Base-by-base conservation (phyloP, 1,140 invertebrate genomes). In the Sinonovacula constricta region DNA sequence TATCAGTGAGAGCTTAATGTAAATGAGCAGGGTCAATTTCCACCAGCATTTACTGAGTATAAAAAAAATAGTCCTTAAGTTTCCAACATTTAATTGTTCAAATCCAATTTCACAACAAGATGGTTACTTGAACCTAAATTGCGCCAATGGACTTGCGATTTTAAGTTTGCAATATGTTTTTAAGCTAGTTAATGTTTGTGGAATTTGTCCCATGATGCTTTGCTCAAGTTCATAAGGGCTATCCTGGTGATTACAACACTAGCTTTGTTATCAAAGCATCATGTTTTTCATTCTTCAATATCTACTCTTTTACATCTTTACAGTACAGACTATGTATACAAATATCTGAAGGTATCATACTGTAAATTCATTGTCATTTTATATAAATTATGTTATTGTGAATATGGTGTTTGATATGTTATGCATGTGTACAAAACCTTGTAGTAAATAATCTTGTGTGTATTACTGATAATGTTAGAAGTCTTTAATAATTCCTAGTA, bases 351-450 rank as follows among this genome's bases (percentile, higher is more conserved):
- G 39, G 7, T 18, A 45, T 45, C 39, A 18, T 18, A 45, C 18
- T 69, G 67, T 69, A 69, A 69, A 69, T 69, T 69, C 67, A 69
- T 69, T 54, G 57, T 34, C 22, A 60, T 60, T 60, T 60, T 24
- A 24, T 60, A 24, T 28, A 31, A 31, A 22, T 22, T 60, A 22
- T 57, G 22, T n/a, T 12, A 10, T 22, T 10, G 7, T 28, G 56
- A 57, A 12, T 57, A 28, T 57, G n/a, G 24, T 67, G 22, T 28
- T 34, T 18, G 26, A 24, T 31, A 22, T 24, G 26, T 26, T 24
- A 31, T 67, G 45, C 45, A 67, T 67, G 26, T 45, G 45, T 45
- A 49, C 45, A 45, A 26, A 45, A 28, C n/a, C 65, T 31, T 67
- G 34, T 67, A 26, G 22, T 33, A 34, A 31, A 49, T 49, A 26